Evolutionary conservation across 2,797 vertebrate species (phyloP), one percentile per base, ranked within the genome.

Genomic region (Esox lucius): DNA sequence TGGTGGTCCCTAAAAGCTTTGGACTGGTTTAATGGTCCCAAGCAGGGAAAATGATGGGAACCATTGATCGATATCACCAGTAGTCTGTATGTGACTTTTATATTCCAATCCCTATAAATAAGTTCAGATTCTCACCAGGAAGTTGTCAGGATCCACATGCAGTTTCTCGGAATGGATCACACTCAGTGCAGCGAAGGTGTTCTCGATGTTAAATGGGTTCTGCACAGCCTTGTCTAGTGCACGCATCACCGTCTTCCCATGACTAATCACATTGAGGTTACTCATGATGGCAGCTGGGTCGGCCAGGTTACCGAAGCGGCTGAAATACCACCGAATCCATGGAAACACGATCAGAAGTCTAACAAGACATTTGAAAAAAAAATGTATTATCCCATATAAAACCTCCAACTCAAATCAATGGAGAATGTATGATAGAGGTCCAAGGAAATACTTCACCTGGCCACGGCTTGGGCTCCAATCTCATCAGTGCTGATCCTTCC

Each of bases 271-370:
- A 28, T 87, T 92, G 53, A 91, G 24, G 74, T 96, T 96, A 12
- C 89, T 89, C 0, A n/a, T 0, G 77, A 96, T 56, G 70, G 93
- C 94, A 0, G 87, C 80, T 48, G 88, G 0, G 17, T 75, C 89
- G 68, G 91, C 92, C 22, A 95, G 78, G 86, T 95, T 91, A 2
- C 95, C 95, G 0, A 95, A n/a, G 16, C 5, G 13, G 0, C 81
- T 0, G 0, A 96, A 96, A 83, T 95, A 91, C 67, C 94, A 93
- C 90, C 94, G 94, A 64, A 94, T 95, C 95, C 94, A 96, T 22
- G 94, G 95, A 64, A 91, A 93, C 51, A 94, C 91, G 0, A 90
- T 75, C 64, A 95, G 81, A 77, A 94, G 83, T 85, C 94, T 96
- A 66, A 1, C 49, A 28, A 16, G 81, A 77, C 94, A 88, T 82